Conservation (phyloP, 1,140 invertebrate species). For the Heliconius hermathena region DNA sequence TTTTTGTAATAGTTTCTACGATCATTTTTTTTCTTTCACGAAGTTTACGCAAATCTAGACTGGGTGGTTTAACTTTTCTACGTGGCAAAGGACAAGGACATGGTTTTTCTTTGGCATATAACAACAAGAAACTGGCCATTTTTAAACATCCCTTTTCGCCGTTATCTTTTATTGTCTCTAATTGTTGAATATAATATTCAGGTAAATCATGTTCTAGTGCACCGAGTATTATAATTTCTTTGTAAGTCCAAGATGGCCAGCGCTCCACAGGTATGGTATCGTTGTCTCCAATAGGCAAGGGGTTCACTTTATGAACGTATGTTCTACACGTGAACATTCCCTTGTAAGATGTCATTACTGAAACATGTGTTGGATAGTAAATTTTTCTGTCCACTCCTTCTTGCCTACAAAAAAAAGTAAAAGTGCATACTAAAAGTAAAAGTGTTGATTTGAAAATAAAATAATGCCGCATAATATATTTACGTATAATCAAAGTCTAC, state of each 20-base stretch:
- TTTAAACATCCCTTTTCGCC: slow-evolving; percentile 59
- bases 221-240: slow-evolving; percentile 61
- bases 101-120: slow-evolving; percentile 49
- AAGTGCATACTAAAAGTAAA: too few relatives aligned
- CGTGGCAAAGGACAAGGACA: slow-evolving; percentile 49
- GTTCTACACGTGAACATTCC: slow-evolving; percentile 53
- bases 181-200: slow-evolving; percentile 57
- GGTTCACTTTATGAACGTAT: slow-evolving; percentile 63
- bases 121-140: slow-evolving; percentile 51
- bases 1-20: background rate
- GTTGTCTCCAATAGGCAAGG: slow-evolving; percentile 65
- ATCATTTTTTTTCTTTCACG: slow-evolving; percentile 22
- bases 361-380: slow-evolving; percentile 55
- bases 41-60: slow-evolving; percentile 41
- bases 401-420: too few relatives aligned
- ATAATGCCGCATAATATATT: background rate
- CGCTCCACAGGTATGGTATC: slow-evolving; percentile 61
- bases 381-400: slow-evolving; percentile 59
- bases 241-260: slow-evolving; percentile 67
- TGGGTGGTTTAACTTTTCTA: slow-evolving; percentile 43
- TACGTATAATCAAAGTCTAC: background rate
- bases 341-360: slow-evolving; percentile 58
- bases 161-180: slow-evolving; percentile 62
- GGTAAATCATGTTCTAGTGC: slow-evolving; percentile 63
- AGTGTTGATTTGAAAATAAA: background rate